Evolutionary conservation across 2,113 vertebrate species (phyloP), one percentile per base, ranked within the genome.

Genomic region (Petromus typicus): DNA sequence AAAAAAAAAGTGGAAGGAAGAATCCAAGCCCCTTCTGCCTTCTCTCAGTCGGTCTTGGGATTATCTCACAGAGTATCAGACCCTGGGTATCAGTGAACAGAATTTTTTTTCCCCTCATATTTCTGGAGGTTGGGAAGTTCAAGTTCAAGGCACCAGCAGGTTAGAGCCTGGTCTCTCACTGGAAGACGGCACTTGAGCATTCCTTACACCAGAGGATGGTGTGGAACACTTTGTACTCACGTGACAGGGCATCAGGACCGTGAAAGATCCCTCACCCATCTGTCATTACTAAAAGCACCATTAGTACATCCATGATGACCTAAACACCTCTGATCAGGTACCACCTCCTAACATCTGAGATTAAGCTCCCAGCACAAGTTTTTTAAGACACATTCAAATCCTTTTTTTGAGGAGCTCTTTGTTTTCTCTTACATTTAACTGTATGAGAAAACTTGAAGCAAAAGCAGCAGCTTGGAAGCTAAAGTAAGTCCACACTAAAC

Each of bases 181-280:
- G 27, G 3, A 37, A n/a, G 45, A 66, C 23, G 22, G 1, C 11
- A 22, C 11, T 43, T 82, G 22, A 75, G n/a, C 27, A 8, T 4
- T 43, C 9, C n/a, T 7, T 11, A 7, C 56, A 64, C 40, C 43
- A 73, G 45, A n/a, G 4, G 22, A 4, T 13, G 7, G 10, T 32
- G n/a, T 34, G 8, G 23, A 67, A 54, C 12, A 7, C 10, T 23
- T 5, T 40, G 5, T 71, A 0, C 9, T 23, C 11, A 8, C 1
- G 45, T 61, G 56, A 1, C 18, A 18, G 40, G n/a, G 30, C 17
- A 25, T 16, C 25, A 48, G 14, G 10, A 37, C 16, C 57, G 32
- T 30, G 32, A 67, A 23, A 80, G 12, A 48, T 23, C 18, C 30
- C 2, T 57, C 16, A 9, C 9, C 48, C n/a, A 30, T 12, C 45